Conservation (phyloP, 2,113 vertebrate genomes). For the Apodemus speciosus region DNA sequence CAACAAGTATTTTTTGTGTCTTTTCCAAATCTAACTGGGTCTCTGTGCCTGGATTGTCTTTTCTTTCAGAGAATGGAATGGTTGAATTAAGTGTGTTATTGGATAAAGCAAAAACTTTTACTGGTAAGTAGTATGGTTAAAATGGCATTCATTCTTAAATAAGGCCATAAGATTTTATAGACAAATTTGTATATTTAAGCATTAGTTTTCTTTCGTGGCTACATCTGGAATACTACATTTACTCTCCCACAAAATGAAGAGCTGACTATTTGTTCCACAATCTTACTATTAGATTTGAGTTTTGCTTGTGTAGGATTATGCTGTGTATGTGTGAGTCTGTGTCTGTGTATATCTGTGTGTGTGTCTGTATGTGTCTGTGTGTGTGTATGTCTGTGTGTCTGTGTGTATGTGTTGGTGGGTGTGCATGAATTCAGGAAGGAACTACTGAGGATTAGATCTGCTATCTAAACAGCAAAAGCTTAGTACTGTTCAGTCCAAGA, state of each 20-base stretch:
- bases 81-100: conserved; percentile 23
- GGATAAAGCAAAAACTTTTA: conserved; percentile 43
- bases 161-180: conserved; percentile 8
- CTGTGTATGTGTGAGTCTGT: neutral
- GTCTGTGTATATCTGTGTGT: too few relatives aligned
- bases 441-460: neutral
- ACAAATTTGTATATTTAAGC: neutral
- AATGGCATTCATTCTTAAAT: conserved; percentile 13
- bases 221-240: neutral
- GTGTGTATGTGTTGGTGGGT: neutral
- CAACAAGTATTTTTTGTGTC: neutral
- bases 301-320: neutral
- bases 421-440: neutral
- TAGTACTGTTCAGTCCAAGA: neutral
- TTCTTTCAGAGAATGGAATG: conserved; percentile 53
- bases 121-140: conserved; percentile 21
- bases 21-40: conserved; percentile 9
- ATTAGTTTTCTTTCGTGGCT: conserved; percentile 24
- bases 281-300: neutral
- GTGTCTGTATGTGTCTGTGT: too few relatives aligned
- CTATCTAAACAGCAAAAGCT: conserved; percentile 20
- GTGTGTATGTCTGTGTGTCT: too few relatives aligned
- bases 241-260: neutral
- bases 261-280: conserved; percentile 38
- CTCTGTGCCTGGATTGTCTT: conserved; percentile 3